Conservation (phyloP, 2,113 vertebrate genomes). For the Spilogale gracilis region DNA sequence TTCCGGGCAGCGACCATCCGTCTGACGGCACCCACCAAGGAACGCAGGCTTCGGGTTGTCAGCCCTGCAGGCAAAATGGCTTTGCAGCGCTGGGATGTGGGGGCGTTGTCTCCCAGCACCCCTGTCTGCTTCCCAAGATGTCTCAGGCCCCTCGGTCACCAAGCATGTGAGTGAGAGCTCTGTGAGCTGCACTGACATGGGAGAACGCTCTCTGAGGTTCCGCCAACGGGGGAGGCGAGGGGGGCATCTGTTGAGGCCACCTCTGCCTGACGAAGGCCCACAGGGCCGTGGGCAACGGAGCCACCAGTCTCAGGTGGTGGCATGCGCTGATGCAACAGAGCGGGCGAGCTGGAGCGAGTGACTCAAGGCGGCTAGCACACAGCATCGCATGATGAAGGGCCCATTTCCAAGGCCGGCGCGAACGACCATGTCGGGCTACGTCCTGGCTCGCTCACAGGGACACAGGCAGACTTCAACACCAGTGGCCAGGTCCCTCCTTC, state of each 20-base stretch:
- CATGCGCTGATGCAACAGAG: accelerated
- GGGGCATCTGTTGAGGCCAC: neutral
- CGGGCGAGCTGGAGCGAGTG: too few species aligned
- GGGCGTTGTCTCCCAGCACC: neutral
- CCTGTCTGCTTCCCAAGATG: neutral
- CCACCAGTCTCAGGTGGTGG: neutral
- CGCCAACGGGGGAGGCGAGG: neutral
- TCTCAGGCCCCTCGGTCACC: neutral
- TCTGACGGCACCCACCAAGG: neutral
- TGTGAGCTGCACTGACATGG: neutral
- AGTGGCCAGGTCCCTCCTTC: neutral
- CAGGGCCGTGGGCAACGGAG: neutral
- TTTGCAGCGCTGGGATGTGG: neutral
- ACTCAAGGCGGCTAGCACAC: neutral
- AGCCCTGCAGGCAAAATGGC: neutral
- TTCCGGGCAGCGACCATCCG: neutral
- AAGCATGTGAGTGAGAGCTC: neutral
- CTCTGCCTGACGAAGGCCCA: neutral
- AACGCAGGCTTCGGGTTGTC: neutral
- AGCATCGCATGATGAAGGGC: neutral
- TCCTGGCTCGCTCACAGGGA: neutral
- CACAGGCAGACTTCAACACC: too few species aligned
- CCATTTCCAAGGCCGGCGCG: neutral
- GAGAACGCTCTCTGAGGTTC: neutral
- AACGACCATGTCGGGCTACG: accelerated